These are phyloP conservation scores for Halotydeus destructor DNA, from an alignment of 1,140 invertebrate species.

Conservation along the genomic window DNA sequence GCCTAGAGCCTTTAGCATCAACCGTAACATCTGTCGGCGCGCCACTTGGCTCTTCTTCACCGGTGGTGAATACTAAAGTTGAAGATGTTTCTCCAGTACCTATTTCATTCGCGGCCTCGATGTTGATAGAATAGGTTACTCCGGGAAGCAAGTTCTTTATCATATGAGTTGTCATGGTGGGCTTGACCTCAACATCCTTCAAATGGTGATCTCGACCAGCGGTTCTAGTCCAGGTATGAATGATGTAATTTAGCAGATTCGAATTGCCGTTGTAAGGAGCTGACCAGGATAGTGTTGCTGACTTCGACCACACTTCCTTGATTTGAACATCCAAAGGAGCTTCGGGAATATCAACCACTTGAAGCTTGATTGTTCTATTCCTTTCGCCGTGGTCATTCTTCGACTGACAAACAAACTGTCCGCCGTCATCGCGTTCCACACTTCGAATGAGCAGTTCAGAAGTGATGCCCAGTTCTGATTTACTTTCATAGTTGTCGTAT, in stretches of 20 bases:
- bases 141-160: conserved; percentile 45
- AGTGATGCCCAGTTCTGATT: conserved; percentile 17
- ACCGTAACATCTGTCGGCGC: conserved; percentile 18
- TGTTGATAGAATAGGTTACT: conserved; percentile 73
- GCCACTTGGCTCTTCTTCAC: conserved; percentile 45
- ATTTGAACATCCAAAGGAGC: conserved; percentile 73
- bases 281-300: conserved; percentile 72
- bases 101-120: conserved; percentile 84
- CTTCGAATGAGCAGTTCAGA: conserved; percentile 52
- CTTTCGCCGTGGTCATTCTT: conserved; percentile 72
- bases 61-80: conserved; percentile 74
- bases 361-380: conserved; percentile 63
- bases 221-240: conserved; percentile 67
- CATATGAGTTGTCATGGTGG: conserved; percentile 15
- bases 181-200: conserved; percentile 16
- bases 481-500: conserved; percentile 19
- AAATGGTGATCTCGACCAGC: conserved; percentile 13
- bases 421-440: conserved; percentile 64
- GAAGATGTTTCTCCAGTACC: conserved; percentile 75
- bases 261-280: conserved; percentile 86
- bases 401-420: conserved; percentile 62
- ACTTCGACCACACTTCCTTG: conserved; percentile 67
- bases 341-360: conserved; percentile 61
- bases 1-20: conserved; percentile 16
- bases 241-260: conserved; percentile 69